These are phyloP conservation scores for Phrynocephalus guinanensis DNA, from an alignment of 2,797 vertebrate genomes.

Conservation along the genomic window DNA sequence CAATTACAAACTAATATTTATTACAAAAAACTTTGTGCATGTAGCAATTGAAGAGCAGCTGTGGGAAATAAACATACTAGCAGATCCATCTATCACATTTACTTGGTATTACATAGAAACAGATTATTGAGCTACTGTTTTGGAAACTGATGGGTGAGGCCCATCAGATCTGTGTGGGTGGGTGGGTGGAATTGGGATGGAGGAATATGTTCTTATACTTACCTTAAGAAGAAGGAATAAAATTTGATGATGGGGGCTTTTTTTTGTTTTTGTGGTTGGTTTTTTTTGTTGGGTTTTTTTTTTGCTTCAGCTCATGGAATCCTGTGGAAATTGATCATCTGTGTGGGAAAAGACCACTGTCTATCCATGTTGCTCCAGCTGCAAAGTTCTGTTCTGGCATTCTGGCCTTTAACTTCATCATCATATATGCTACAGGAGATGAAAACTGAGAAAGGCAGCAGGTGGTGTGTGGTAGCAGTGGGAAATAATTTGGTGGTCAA, in stretches of 20 bases:
- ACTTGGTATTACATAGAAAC: not conserved
- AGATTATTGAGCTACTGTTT: not conserved
- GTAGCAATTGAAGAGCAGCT: conserved; percentile 7
- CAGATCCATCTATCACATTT: not conserved
- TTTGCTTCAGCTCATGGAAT: not conserved
- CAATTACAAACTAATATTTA: not conserved
- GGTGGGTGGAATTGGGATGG: too few relatives aligned
- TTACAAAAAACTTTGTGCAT: not conserved
- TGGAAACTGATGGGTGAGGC: not conserved
- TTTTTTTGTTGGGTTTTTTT: not conserved
- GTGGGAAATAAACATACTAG: conserved; percentile 12
- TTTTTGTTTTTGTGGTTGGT: too few relatives aligned
- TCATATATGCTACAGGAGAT: not conserved
- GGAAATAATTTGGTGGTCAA: not conserved
- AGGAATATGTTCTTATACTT: too few relatives aligned
- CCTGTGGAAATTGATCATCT: not conserved
- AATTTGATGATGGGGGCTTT: too few relatives aligned
- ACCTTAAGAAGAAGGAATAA: not conserved
- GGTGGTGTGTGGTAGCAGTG: not conserved
- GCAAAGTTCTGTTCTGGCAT: not conserved
- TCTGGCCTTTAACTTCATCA: not conserved
- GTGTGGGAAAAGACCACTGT: not conserved
- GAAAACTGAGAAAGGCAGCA: not conserved
- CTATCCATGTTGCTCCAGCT: not conserved
- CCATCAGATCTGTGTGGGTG: not conserved